Percentiles rank a stretch among this genome's conserved stretches.
Evolutionary conservation across 2,888 invertebrate genomes (phyloP).

Genomic region (Xestia sexstrigata): DNA sequence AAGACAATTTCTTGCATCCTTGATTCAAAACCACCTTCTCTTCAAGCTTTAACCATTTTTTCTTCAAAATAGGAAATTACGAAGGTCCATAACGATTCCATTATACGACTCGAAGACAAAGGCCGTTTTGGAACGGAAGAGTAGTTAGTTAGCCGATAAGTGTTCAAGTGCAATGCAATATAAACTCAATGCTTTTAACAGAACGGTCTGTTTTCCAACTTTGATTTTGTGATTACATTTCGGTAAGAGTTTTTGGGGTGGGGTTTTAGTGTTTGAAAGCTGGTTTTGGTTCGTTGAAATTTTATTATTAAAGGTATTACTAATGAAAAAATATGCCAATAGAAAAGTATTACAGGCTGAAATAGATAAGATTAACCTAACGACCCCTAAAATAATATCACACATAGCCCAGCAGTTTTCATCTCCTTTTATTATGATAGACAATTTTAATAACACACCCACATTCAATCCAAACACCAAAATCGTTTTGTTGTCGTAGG

Average conservation of each 20-base stretch:
- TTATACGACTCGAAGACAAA: constrained; percentile 60
- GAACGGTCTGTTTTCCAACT: constrained; percentile 58
- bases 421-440: too few relatives aligned
- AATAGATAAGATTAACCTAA: too few relatives aligned
- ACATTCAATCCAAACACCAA: too few relatives aligned
- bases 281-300: not conserved
- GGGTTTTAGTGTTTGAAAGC: constrained; percentile 38
- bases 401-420: too few relatives aligned
- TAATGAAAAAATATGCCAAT: too few relatives aligned
- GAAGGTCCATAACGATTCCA: constrained; percentile 54
- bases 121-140: constrained; percentile 50
- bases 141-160: constrained; percentile 53
- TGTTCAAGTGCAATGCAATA: constrained; percentile 58
- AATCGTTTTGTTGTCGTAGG: too few relatives aligned
- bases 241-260: constrained; percentile 50
- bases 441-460: too few relatives aligned
- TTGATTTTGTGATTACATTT: constrained; percentile 62
- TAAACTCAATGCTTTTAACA: constrained; percentile 57
- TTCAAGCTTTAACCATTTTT: constrained; percentile 45
- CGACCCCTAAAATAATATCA: too few relatives aligned
- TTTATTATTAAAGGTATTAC: too few relatives aligned
- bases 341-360: too few relatives aligned
- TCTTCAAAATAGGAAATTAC: constrained; percentile 62
- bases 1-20: constrained; percentile 53
- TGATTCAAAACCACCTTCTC: constrained; percentile 37